These are phyloP conservation scores for Laupala kohalensis DNA, from an alignment of 1,140 invertebrate species.

Conservation along the genomic window DNA sequence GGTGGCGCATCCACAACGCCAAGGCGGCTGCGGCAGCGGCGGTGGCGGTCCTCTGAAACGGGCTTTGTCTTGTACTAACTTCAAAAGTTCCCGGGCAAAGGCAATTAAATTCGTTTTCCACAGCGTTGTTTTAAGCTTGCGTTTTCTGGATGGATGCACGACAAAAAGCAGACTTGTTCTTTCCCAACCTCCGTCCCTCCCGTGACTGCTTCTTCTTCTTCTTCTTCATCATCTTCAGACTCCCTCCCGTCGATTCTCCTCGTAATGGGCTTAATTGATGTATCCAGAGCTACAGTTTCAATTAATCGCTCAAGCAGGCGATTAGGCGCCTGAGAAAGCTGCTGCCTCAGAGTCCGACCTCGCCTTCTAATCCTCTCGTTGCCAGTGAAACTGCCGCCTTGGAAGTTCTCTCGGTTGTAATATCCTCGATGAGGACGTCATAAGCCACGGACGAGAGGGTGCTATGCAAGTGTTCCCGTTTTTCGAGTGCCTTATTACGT, in stretches of 20 bases:
- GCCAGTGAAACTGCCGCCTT: background rate
- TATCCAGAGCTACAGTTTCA: background rate
- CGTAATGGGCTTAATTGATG: background rate
- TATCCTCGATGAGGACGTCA: too few species aligned
- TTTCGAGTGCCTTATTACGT: too few species aligned
- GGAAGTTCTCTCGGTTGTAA: too few species aligned
- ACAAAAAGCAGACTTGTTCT: background rate
- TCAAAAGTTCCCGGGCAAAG: background rate
- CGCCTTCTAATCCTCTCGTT: background rate
- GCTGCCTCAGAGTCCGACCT: background rate
- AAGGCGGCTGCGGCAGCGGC: too few species aligned
- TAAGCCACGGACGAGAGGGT: too few species aligned
- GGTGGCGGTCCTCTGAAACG: background rate
- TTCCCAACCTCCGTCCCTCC: background rate
- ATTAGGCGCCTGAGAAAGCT: background rate
- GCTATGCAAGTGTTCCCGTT: too few species aligned
- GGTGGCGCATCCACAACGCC: background rate
- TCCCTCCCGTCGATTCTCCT: background rate
- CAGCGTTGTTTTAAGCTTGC: background rate
- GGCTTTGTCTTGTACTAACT: background rate
- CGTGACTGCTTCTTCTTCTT: background rate
- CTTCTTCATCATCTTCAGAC: too few species aligned
- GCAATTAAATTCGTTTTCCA: background rate
- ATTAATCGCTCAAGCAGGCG: background rate
- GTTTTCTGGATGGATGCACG: background rate